Evolutionary conservation across 2,113 vertebrate species (phyloP).

Genomic region (Pluvialis apricaria): DNA sequence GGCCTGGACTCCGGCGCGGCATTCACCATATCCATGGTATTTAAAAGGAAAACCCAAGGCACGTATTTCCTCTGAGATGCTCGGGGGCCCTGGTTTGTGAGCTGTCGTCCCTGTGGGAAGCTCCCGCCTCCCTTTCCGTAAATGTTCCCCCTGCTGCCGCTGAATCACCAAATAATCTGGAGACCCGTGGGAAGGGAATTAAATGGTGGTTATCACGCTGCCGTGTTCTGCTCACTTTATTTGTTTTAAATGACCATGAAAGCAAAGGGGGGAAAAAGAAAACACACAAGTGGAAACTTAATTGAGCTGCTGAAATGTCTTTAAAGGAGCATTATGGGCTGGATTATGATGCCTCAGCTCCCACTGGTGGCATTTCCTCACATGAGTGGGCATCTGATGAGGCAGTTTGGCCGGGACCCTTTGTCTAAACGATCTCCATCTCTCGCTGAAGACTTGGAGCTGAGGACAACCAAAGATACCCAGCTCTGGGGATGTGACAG

Average conservation of each 20-base stretch:
- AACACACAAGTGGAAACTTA: slow-evolving; percentile 49
- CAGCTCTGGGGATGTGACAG: background rate
- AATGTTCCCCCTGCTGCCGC: background rate
- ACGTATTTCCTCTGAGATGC: background rate
- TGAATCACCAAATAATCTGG: slow-evolving; percentile 40
- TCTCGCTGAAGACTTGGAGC: background rate
- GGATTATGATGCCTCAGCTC: slow-evolving; percentile 7
- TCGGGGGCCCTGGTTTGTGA: background rate
- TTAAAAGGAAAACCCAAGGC: background rate
- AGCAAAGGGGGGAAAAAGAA: slow-evolving; percentile 1
- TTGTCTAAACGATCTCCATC: background rate
- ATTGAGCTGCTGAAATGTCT: slow-evolving; percentile 54
- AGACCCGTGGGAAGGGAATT: slow-evolving; percentile 48
- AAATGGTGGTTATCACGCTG: slow-evolving; percentile 26
- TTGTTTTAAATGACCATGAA: slow-evolving; percentile 59
- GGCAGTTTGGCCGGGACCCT: background rate
- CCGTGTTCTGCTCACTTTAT: slow-evolving; percentile 22
- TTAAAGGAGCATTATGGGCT: slow-evolving; percentile 24
- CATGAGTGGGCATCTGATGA: slow-evolving; percentile 11
- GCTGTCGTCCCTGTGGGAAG: background rate
- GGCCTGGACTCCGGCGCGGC: background rate
- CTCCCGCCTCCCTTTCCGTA: background rate
- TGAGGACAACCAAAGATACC: background rate
- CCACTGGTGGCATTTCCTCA: slow-evolving; percentile 28
- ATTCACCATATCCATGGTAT: background rate